A percentile compares a stretch with the other conserved stretches of the same genome.
These are phyloP conservation scores for Chromobotia macracanthus DNA, from an alignment of 2,797 vertebrate genomes.

Conservation along the genomic window DNA sequence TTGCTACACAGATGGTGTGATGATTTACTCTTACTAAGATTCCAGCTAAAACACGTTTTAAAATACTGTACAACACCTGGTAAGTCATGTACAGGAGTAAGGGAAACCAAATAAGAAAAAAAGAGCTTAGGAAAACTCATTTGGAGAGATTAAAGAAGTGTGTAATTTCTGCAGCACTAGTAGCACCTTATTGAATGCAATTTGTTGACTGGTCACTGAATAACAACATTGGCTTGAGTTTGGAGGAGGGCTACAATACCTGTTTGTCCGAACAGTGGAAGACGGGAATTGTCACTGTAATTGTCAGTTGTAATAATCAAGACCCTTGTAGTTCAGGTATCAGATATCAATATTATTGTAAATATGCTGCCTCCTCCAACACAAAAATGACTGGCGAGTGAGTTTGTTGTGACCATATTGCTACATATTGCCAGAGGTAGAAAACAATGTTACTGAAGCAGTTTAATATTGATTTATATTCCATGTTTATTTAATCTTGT, in stretches of 20 bases:
- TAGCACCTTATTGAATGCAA: too few relatives aligned
- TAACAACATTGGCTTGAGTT: too few relatives aligned
- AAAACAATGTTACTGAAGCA: not conserved
- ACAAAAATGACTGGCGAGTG: not conserved
- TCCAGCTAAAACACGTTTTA: slow-evolving; percentile 14
- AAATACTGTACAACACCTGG: slow-evolving; percentile 1
- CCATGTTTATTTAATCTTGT: slow-evolving; percentile 35
- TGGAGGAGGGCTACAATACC: too few relatives aligned
- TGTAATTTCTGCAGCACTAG: not conserved
- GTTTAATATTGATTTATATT: slow-evolving; percentile 63
- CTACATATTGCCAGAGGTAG: not conserved
- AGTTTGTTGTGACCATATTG: not conserved
- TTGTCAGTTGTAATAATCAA: not conserved
- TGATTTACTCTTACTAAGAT: slow-evolving; percentile 23
- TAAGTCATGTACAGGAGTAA: not conserved
- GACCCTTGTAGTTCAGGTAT: not conserved
- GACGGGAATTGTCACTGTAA: too few relatives aligned
- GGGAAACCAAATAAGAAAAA: not conserved
- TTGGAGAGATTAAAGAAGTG: not conserved
- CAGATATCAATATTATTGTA: not conserved
- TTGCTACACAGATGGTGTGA: slow-evolving; percentile 8
- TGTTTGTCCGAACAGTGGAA: too few relatives aligned
- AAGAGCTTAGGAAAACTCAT: not conserved
- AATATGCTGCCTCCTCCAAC: not conserved
- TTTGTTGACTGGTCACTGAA: too few relatives aligned